Conservation (phyloP, 2,888 invertebrate genomes). For the Tetragonula carbonaria region DNA sequence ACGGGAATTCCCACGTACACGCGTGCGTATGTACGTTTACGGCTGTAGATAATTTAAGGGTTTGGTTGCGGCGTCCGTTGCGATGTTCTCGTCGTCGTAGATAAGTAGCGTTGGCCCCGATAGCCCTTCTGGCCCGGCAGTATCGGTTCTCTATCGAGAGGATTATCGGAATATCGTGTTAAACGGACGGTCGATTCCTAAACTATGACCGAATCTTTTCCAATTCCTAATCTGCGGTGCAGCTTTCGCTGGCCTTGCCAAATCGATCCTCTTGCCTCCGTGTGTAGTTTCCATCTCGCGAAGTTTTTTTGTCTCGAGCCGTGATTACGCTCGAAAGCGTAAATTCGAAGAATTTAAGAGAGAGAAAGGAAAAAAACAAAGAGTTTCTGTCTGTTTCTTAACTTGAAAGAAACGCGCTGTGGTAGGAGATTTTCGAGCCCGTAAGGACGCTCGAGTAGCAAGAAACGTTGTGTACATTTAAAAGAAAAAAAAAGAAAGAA, state of each 20-base stretch:
- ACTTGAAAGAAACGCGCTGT: not conserved
- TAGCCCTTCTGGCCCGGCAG: slow-evolving; percentile 15
- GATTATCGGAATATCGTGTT: slow-evolving; percentile 4
- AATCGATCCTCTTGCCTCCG: not conserved
- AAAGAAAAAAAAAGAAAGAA: too few species aligned
- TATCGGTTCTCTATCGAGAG: not conserved
- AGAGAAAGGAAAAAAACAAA: not conserved
- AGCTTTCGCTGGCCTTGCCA: too few species aligned
- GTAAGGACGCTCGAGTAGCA: too few species aligned
- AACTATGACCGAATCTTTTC: not conserved
- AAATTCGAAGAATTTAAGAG: not conserved
- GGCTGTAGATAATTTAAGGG: slow-evolving; percentile 15
- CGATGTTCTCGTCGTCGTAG: slow-evolving; percentile 1
- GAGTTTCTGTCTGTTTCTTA: not conserved
- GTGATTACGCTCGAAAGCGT: not conserved
- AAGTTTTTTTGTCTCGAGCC: not conserved
- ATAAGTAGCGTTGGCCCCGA: slow-evolving; percentile 23
- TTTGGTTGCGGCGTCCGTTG: not conserved
- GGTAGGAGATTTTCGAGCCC: not conserved
- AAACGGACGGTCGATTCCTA: slow-evolving; percentile 10
- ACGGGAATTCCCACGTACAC: slow-evolving; percentile 11
- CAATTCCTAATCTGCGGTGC: not conserved
- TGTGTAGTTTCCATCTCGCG: not conserved
- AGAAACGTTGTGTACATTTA: too few species aligned
- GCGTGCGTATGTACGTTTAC: slow-evolving; percentile 13